Base-by-base conservation (phyloP, 1,140 invertebrate species). In the Orius laevigatus region DNA sequence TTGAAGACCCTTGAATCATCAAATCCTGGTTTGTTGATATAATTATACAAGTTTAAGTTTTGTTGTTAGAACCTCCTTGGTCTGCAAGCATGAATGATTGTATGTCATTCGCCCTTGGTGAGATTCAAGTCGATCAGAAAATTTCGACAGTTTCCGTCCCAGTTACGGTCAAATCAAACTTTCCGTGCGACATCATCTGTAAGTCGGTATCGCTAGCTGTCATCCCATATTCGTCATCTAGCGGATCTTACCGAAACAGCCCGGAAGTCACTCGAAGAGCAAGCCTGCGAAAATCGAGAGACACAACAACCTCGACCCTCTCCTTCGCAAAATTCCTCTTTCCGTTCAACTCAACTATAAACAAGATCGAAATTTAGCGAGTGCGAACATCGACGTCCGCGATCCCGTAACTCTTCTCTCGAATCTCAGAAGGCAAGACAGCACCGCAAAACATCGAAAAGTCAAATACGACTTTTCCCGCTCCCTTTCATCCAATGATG, bases 291-390 rank as follows among this genome's bases (percentile, higher is more conserved):
- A 42, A 19, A 19, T 3, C 14, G 19, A 19, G 10, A 16, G 14
- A 19, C n/a, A n/a, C n/a, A 42, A 6, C 19, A 42, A 42, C 19
- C 2, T 38, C 10, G 54, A 52, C 45, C 36, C 50, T 15, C 34
- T 53, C 12, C 58, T 79, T 51, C 66, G 70, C 46, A 68, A 72
- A 45, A 64, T 86, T 46, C 68, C 78, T 54, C 73, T 86, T 52
- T 71, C 73, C 39, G 73, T 78, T 1, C 75, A 78, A 58, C 63
- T 85, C 20, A 79, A 85, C 56, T 80, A 79, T 54, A 81, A 84
- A 60, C 76, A 88, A 59, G 83, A 89, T 59, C 82, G 78, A 57
- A 79, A 74, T 47, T 60, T 85, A 4, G 74, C 72, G 48, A 73
- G 73, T 48, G 78, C 76, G 1, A 74, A 71, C 38, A 72, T 78